phyloP scores from a whole-genome alignment of 2,797 vertebrate species.

The Netta rufina region DNA sequence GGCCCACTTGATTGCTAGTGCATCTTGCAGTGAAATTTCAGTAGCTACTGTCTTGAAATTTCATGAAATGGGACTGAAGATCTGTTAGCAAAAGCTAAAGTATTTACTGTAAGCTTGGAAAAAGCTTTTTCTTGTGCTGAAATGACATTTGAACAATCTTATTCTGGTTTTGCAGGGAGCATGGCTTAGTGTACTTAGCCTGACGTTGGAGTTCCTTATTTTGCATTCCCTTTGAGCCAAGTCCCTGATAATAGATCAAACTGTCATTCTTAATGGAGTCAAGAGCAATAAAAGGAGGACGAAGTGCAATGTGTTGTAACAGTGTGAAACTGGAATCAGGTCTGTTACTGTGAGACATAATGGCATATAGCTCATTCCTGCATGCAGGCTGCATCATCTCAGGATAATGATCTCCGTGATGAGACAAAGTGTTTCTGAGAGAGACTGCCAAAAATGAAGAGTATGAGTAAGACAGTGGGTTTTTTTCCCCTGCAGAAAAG shows the following conservation, averaged over 20 bases:
- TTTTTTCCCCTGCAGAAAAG: neutral
- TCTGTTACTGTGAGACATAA: constrained; percentile 36
- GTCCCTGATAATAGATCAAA: neutral
- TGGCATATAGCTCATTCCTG: constrained; percentile 40
- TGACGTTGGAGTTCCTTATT: constrained; percentile 19
- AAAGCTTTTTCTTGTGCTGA: neutral
- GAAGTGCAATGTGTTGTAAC: constrained; percentile 10
- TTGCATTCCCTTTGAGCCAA: constrained; percentile 20
- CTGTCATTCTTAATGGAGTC: constrained; percentile 29
- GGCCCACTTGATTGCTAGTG: neutral
- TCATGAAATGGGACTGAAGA: neutral
- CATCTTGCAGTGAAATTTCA: neutral
- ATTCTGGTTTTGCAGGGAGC: neutral
- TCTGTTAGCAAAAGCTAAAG: neutral
- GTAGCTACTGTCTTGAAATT: neutral
- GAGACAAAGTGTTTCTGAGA: constrained; percentile 58
- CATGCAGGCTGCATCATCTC: constrained; percentile 36
- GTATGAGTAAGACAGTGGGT: constrained; percentile 49
- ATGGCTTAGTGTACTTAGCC: neutral
- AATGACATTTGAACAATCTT: neutral
- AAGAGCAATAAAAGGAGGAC: constrained; percentile 39
- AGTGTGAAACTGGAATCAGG: constrained; percentile 20
- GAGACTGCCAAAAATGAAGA: constrained; percentile 50
- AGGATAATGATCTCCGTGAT: constrained; percentile 45
- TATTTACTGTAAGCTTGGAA: neutral